Base-by-base conservation (phyloP, 2,797 vertebrate species). In the Pelodytes ibericus region DNA sequence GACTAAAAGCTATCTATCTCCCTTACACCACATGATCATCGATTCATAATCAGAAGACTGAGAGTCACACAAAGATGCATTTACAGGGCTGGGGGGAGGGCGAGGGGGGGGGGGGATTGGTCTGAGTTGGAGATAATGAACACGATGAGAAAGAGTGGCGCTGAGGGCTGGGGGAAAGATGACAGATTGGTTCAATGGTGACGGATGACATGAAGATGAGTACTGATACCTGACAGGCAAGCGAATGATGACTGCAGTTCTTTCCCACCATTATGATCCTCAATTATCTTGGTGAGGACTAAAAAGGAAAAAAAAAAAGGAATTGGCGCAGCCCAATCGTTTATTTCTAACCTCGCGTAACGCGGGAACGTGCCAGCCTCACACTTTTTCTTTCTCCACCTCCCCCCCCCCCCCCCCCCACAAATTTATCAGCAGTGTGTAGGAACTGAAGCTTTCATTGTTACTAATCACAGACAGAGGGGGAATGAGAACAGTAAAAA, bases 1-100 rank as follows among this genome's bases (percentile, higher is more conserved):
- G 95, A 95, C 95, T 96, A 91, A 93, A 91, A 95, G 92, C 95
- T 94, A 99, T 99, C 96, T 95, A 98, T 99, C 96, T 99, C 96
- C 95, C 96, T 99, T 99, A 98, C 93, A 96, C 94, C 94, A 94
- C 94, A 95, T 95, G 95, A 98, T 99, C 96, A 98, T 97, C 94
- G 95, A 98, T 98, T 97, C 96, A 98, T 98, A 97, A 97, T 95
- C 94, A 91, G 91, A 92, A 93, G 93, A 91, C 93, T 93, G 93
- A 88, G 93, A 95, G 92, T 88, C 86, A 89, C 91, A 93, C 92
- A 90, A 91, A 93, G 92, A 91, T 90, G 92, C 92, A 92, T 93
- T 92, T 92, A 89, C 90, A 83, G 89, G 82, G 41, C 60, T 80
- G 82, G 85, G 84, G 86, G 76, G 83, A 81, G 85, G 63, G 27